These are phyloP conservation scores for Hippopotamyrus pictus DNA, from an alignment of 2,797 vertebrate species.

Conservation along the genomic window DNA sequence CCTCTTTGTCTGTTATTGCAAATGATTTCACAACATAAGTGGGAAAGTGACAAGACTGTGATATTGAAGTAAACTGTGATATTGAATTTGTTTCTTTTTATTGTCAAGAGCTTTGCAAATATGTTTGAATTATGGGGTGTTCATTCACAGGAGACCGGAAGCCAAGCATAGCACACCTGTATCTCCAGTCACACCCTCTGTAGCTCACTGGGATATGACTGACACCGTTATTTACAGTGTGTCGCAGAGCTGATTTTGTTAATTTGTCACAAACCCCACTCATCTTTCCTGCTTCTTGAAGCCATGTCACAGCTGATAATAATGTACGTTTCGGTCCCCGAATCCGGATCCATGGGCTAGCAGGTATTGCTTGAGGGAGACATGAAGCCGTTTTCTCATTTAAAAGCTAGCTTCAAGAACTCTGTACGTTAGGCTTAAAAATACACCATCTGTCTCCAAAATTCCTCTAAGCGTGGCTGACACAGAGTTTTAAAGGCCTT, in stretches of 20 bases:
- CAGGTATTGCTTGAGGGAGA: background rate
- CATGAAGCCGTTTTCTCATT: background rate
- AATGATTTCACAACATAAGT: background rate
- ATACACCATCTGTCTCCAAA: slow-evolving; percentile 23
- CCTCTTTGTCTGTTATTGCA: slow-evolving; percentile 4
- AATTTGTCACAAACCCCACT: background rate
- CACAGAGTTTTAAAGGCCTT: slow-evolving; percentile 26
- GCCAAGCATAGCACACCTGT: background rate
- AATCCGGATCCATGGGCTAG: background rate
- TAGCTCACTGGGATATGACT: background rate
- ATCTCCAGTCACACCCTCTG: background rate
- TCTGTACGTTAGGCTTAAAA: background rate
- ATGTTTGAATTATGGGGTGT: background rate
- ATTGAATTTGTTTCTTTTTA: background rate
- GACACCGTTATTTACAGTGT: background rate
- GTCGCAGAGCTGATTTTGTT: background rate
- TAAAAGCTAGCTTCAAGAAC: background rate
- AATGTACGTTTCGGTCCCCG: background rate
- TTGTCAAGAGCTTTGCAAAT: background rate
- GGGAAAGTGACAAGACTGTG: background rate
- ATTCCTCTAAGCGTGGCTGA: slow-evolving; percentile 24
- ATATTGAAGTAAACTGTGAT: slow-evolving; percentile 10
- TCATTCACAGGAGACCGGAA: background rate
- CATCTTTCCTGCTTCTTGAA: background rate
- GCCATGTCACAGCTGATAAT: background rate